These are phyloP conservation scores for Chroicocephalus ridibundus DNA, from an alignment of 2,113 vertebrate genomes.

Conservation along the genomic window DNA sequence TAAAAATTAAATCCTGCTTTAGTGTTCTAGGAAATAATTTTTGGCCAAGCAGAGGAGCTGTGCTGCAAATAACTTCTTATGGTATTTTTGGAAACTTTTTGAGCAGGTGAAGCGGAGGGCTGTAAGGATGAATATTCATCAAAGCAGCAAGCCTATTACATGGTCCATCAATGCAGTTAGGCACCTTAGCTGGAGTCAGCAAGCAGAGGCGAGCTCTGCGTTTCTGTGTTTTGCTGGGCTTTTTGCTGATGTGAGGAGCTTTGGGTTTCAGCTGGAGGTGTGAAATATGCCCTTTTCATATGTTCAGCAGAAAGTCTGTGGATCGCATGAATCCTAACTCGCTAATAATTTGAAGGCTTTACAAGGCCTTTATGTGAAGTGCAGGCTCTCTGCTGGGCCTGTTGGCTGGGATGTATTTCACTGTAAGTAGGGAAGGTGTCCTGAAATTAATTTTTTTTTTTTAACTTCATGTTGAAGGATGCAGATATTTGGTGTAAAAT, in stretches of 20 bases:
- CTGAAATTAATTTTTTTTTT: neutral
- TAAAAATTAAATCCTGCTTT: neutral
- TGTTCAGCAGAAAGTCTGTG: constrained; percentile 3
- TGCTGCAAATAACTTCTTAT: neutral
- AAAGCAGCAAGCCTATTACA: neutral
- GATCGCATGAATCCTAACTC: neutral
- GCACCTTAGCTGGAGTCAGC: neutral
- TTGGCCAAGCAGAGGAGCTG: neutral
- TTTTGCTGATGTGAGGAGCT: constrained; percentile 29
- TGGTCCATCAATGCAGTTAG: neutral
- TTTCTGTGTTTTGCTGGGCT: neutral
- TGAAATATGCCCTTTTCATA: constrained; percentile 5
- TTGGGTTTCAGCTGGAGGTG: constrained; percentile 20
- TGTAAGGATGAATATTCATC: constrained; percentile 9
- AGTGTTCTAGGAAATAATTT: neutral
- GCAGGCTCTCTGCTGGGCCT: neutral
- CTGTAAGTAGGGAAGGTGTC: neutral
- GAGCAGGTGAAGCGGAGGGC: neutral
- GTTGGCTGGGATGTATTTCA: neutral
- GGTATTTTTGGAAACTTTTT: neutral
- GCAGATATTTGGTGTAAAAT: neutral
- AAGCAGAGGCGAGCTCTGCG: neutral
- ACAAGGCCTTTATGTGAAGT: neutral
- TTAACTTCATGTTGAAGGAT: neutral
- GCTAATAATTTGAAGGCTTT: neutral